Evolutionary conservation across 1,140 invertebrate species (phyloP), one percentile per base, ranked within the genome.

Genomic region (Telenomus remus): DNA sequence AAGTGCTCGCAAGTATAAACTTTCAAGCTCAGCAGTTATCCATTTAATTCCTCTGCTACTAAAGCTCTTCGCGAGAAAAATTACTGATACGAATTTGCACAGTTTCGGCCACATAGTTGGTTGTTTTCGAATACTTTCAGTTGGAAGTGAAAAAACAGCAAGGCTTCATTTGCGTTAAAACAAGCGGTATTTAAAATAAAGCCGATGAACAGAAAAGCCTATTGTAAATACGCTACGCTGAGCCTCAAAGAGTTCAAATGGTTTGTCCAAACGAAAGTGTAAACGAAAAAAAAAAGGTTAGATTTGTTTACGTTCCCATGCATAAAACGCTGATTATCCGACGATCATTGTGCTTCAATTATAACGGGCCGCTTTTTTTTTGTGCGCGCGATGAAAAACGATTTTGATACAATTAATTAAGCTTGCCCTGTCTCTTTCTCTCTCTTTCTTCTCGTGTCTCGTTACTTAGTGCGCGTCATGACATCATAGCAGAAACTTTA

Each of bases 361-460:
- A n/a, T n/a, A 69, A 75, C 37, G n/a, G 9, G 9, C n/a, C 50
- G 42, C 5, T 7, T 0, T 4, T 44, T 55, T 74, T 73, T 59
- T 50, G n/a, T 9, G 3, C 42, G 5, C 27, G 14, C 49, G 10
- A 12, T 46, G 19, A 12, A 54, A 59, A 34, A 33, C 57, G 53
- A 43, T 42, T 64, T 69, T 54, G 53, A 64, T 53, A 43, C 72
- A 68, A 75, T 69, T 75, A 68, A 75, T 75, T 68, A 57, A 75
- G 47, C 16, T 49, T 33, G 47, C 15, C 50, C 34, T 47, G 59
- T 11, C 7, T 6, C 33, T 35, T 16, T 55, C 37, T 11, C 12
- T 14, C 46, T 27, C 19, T 27, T 3, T 27, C 19, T 27, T 27
- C n/a, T n/a, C 6, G 6, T 27, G 6, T 27, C 33, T 51, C 60